Conservation (phyloP, 2,797 vertebrate species). For the Novumbra hubbsi region DNA sequence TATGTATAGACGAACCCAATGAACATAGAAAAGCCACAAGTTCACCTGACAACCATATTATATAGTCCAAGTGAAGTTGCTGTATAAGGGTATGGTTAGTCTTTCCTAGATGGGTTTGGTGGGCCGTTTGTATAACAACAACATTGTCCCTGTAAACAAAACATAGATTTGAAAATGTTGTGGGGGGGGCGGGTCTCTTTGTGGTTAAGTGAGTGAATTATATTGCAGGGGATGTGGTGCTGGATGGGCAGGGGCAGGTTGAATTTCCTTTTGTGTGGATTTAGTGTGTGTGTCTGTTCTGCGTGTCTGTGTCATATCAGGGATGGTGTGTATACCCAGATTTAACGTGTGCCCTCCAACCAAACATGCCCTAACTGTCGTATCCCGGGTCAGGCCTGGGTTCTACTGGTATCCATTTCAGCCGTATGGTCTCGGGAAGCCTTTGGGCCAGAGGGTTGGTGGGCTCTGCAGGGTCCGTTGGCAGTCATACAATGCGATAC, state of each 20-base stretch:
- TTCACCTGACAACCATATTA: conserved; percentile 1
- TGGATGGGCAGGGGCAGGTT: background rate
- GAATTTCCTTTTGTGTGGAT: background rate
- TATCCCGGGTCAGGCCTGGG: background rate
- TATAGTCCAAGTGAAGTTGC: conserved; percentile 24
- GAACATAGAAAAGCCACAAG: background rate
- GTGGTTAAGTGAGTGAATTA: background rate
- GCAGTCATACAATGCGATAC: background rate
- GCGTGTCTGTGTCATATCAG: background rate
- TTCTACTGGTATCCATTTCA: conserved; percentile 6
- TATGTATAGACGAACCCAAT: background rate
- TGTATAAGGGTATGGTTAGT: background rate
- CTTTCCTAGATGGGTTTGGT: conserved; percentile 6
- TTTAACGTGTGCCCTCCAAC: background rate
- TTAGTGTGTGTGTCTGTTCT: background rate
- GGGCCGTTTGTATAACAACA: conserved; percentile 6
- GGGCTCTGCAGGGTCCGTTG: background rate
- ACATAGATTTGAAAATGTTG: background rate
- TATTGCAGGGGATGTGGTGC: background rate
- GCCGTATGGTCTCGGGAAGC: conserved; percentile 15
- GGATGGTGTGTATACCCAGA: background rate
- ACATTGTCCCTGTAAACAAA: background rate
- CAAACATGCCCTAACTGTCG: background rate
- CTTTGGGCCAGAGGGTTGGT: background rate
- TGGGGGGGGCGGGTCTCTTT: background rate